phyloP scores from a whole-genome alignment of 2,888 invertebrate species.

The Drosophila nr. perissopoda region DNA sequence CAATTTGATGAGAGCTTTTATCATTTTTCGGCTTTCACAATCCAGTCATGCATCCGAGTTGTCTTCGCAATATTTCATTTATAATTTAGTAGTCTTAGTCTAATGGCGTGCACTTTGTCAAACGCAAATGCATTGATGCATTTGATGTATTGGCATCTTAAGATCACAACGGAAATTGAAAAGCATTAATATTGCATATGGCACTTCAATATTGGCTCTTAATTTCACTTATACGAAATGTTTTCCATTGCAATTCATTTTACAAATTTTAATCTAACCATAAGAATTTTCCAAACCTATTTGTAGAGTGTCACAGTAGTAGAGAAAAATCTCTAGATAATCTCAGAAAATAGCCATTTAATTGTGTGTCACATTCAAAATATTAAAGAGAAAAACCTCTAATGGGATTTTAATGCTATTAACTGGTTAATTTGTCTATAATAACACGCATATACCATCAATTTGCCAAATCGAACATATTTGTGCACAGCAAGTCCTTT shows the following conservation, averaged over 20 bases:
- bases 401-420: not conserved
- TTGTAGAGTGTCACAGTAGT: not conserved
- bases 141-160: slow-evolving; percentile 10
- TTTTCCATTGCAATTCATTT: not conserved
- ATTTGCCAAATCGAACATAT: not conserved
- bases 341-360: not conserved
- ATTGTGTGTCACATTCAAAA: not conserved
- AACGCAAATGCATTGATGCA: not conserved
- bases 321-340: not conserved
- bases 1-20: slow-evolving; percentile 59
- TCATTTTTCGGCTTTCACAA: slow-evolving; percentile 37
- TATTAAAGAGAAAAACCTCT: not conserved
- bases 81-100: slow-evolving; percentile 33
- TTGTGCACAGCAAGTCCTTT: slow-evolving; percentile 17
- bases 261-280: not conserved
- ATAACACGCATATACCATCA: not conserved
- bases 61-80: slow-evolving; percentile 17
- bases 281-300: not conserved
- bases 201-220: not conserved
- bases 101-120: slow-evolving; percentile 42
- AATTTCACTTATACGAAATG: not conserved
- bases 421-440: not conserved
- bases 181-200: slow-evolving; percentile 4
- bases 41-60: not conserved
- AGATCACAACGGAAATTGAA: slow-evolving; percentile 14